Evolutionary conservation across 2,888 invertebrate species (phyloP).

Genomic region (Lissocephala sabroskyi): DNA sequence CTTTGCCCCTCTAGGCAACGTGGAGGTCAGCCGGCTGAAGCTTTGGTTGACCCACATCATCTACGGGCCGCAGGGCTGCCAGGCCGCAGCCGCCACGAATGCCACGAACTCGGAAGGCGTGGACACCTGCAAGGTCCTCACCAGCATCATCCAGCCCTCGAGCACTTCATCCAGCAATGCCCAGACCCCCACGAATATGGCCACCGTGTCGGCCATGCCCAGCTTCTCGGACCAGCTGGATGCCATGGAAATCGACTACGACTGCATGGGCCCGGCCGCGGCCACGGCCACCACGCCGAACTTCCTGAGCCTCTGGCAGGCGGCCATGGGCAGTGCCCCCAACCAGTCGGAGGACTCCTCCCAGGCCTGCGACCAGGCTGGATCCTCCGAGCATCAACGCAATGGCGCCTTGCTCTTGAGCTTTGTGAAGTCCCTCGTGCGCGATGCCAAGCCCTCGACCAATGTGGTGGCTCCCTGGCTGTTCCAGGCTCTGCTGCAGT

Average conservation of each 20-base stretch:
- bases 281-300: constrained; percentile 43
- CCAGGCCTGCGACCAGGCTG: constrained; percentile 60
- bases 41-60: constrained; percentile 79
- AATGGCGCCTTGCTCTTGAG: constrained; percentile 81
- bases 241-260: constrained; percentile 73
- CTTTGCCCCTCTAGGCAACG: constrained; percentile 78
- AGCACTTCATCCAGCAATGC: constrained; percentile 74
- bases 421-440: constrained; percentile 82
- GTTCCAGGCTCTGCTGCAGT: constrained; percentile 81
- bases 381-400: constrained; percentile 72
- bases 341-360: constrained; percentile 72
- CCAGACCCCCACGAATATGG: constrained; percentile 74
- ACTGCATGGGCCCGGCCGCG: constrained; percentile 59
- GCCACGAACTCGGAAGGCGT: constrained; percentile 42
- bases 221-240: constrained; percentile 72
- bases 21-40: constrained; percentile 78
- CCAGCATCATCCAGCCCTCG: constrained; percentile 62
- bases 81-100: constrained; percentile 24
- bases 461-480: constrained; percentile 73
- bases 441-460: constrained; percentile 74
- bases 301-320: constrained; percentile 67
- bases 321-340: constrained; percentile 73
- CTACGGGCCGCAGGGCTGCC: constrained; percentile 74
- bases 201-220: constrained; percentile 71
- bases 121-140: constrained; percentile 39